Evolutionary conservation across 1,140 invertebrate genomes (phyloP), one percentile per base, ranked within the genome.

Genomic region (Capitella teleta): DNA sequence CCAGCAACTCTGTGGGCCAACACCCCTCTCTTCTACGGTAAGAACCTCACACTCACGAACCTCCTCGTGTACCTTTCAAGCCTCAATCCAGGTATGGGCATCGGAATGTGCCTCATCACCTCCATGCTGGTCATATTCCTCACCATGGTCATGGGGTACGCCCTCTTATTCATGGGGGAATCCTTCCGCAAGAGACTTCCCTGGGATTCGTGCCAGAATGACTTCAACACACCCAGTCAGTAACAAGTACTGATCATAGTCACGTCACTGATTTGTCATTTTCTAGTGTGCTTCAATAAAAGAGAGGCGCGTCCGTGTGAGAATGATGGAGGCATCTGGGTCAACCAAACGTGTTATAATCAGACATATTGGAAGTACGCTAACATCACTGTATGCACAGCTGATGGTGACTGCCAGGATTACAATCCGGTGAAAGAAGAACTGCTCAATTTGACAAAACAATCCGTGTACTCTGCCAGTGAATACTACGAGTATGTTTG

Each of bases 21-120:
- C 28, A 82, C 83, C 28, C 85, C 85, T 1, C 74, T 87, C 21
- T 82, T 87, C 60, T 82, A 79, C 80, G 85, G 84, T 84, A 47
- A 19, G 25, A n/a, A 24, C 21, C 8, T 44, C 21, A 10, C 21
- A 1, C 41, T n/a, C 18, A 10, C 19, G 10, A n/a, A 10, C 8
- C 18, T 19, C 10, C 8, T 8, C 18, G 18, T 41, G 38, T 19
- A 8, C 10, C 18, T 41, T 41, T 41, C 10, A 8, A 41, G 10
- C 8, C n/a, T n/a, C 8, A 8, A 32, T 32, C 18, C 18, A 47
- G 46, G 46, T 3, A 32, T 47, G 18, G 46, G 46, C 12, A 8
- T 47, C 5, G 46, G 46, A 5, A 34, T 36, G 32, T 28, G 30
- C 28, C 18, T 19, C 16, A 47, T 47, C 32, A 21, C 25, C n/a